Base-by-base conservation (phyloP, 2,113 vertebrate genomes). In the Notarius lentiginosus region DNA sequence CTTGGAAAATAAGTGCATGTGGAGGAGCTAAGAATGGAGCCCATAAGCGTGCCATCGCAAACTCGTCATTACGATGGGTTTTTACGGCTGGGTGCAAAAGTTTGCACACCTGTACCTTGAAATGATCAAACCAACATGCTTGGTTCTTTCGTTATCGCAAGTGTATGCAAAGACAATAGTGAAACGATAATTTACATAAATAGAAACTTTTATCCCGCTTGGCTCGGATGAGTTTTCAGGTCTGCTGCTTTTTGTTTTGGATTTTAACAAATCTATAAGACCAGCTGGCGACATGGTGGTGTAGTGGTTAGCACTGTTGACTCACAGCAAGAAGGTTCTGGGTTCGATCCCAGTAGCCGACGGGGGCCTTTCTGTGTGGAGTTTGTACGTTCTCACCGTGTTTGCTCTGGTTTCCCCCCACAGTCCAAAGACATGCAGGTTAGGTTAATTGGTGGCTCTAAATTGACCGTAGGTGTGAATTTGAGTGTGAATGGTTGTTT, bases 21-120 rank as follows among this genome's bases (percentile, higher is more conserved):
- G 53, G 34, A 79, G 41, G 17, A n/a, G 53, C 24, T 76, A 72
- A 79, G 73, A 83, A 63, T 27, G 17, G 66, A 72, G 41, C 11
- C 56, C 68, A 49, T 81, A 70, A 53, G 72, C 65, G 77, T 53
- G 70, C 63, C 12, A 7, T 58, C 47, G 20, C 15, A 87, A 61
- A 17, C 72, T 82, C 49, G 11, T 87, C n/a, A 51, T 87, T 87
- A 87, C 18, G 22, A 77, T 83, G 55, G 5, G 18, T 20, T 34
- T 51, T 72, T 80, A 80, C 1, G 34, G 18, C 10, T 2, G 58
- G 47, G 56, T 61, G 20, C 5, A 61, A 81, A 81, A 7, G 30
- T 79, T 58, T 58, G 53, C 3, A 9, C 18, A 7, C 9, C 17
- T 4, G 6, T 11, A 30, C 1, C 17, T 58, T 18, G 24, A 27